Evolutionary conservation across 2,797 vertebrate species (phyloP), one percentile per base, ranked within the genome.

Genomic region (Sandelia bainsii): DNA sequence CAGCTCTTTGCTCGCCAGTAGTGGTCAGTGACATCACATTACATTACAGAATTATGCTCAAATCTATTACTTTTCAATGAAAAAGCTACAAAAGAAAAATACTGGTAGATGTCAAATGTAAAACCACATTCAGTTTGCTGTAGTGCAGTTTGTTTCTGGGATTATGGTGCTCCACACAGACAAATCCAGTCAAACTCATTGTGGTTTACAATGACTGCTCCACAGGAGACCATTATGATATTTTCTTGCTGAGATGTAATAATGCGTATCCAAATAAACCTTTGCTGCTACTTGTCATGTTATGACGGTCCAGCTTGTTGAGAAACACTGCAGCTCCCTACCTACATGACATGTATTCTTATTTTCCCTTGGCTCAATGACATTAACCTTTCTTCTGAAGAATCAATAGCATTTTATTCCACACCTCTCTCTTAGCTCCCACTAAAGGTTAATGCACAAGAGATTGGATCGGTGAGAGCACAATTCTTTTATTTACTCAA

Each of bases 361-460:
- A 57, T 81, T 74, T 65, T 75, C 54, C 56, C 39, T 57, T 22
- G 22, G 51, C 57, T 81, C 46, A 56, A 46, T 83, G 68, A 71
- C 81, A 84, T 87, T 89, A 89, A 86, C 88, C 89, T 89, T 90
- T 85, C 22, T 63, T 48, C 62, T 63, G 45, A 25, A 65, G 48
- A 86, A 91, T 91, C 87, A 81, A 89, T 84, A 79, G 69, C 40
- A 72, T 88, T 91, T 89, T 65, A 91, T 85, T 81, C 73, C 70
- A 62, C 80, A 80, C 79, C 76, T 69, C 78, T 86, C 71, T 61
- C 78, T 82, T 60, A 78, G 76, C 75, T 79, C 80, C 70, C 22
- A 66, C 62, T 70, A 89, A 89, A 90, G 90, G 88, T 92, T 93
- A 93, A 90, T 69, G 85, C 74, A 81, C 76, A 73, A 62, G 37